Base-by-base conservation (phyloP, 2,113 vertebrate species). In the Pardalotus punctatus region DNA sequence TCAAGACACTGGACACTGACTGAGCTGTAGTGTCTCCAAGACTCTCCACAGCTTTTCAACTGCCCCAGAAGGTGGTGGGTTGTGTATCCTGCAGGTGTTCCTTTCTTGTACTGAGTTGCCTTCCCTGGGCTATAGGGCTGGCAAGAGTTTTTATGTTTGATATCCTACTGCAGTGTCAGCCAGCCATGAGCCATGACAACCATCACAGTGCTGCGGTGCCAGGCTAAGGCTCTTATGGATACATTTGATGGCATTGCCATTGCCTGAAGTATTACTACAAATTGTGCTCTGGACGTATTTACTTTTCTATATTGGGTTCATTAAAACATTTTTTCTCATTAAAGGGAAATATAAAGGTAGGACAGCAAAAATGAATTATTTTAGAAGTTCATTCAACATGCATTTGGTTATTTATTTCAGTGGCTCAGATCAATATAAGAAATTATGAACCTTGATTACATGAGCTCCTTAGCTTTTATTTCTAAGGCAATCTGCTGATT, bases 101-200 rank as follows among this genome's bases (percentile, higher is more conserved):
- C 5, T 53, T 13, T 50, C 38, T 72, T n/a, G 4, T 35, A 56
- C 29, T 0, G 1, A 7, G 11, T 6, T 82, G 20, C 15, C 23
- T 51, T 56, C 5, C 18, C 21, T 3, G 2, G 27, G 14, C 29
- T 28, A 13, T 3, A n/a, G 19, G 6, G 14, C 79, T 35, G 53
- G n/a, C 14, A 51, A 38, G n/a, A 76, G 14, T 11, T 54, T 10
- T 5, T 8, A 8, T 11, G 4, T 9, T 88, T 77, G 15, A 6
- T 17, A 7, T 6, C 3, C 9, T 40, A n/a, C 15, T 0, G 0
- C 6, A 10, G 14, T n/a, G 17, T 28, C 25, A 86, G 35, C 4
- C 22, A 80, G 28, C 22, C 29, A 3, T 0, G 2, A 50, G 22
- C 6, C 12, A 25, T 10, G 9, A 23, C 21, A 48, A 1, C 22